phyloP scores from a whole-genome alignment of 2,888 invertebrate species.

The Sarcophaga caerulescens region DNA sequence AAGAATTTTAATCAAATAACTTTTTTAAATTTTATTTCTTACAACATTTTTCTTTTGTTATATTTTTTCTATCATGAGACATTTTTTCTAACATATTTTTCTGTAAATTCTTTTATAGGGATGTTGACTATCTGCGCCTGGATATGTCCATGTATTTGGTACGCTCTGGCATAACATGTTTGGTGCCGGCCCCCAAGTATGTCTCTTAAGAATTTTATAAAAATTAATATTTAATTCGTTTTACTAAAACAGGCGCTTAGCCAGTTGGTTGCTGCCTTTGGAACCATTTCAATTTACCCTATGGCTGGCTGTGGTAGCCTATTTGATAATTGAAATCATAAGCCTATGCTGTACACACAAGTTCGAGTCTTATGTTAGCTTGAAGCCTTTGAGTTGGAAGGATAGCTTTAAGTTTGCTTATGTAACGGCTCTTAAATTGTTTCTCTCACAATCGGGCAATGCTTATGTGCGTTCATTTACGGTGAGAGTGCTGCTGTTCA shows the following conservation, averaged over 20 bases:
- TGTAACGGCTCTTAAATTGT: constrained; percentile 74
- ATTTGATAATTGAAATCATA: constrained; percentile 82
- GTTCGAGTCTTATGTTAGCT: constrained; percentile 68
- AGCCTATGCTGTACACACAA: constrained; percentile 75
- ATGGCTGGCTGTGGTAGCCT: constrained; percentile 83
- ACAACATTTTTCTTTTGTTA: no score
- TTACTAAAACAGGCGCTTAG: constrained; percentile 81
- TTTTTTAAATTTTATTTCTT: no score
- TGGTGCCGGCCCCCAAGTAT: constrained; percentile 86
- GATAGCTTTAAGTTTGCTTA: constrained; percentile 71
- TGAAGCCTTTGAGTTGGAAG: constrained; percentile 69
- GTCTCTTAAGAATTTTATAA: neutral
- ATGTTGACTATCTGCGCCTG: constrained; percentile 83
- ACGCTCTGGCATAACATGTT: constrained; percentile 85
- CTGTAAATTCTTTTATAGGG: constrained; percentile 81
- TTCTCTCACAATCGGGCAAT: constrained; percentile 75
- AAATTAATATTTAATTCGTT: neutral
- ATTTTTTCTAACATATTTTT: neutral
- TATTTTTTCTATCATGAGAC: neutral
- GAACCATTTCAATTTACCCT: constrained; percentile 83
- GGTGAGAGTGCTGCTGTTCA: constrained; percentile 75
- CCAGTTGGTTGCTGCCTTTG: constrained; percentile 85
- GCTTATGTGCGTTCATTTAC: constrained; percentile 71
- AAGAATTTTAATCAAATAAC: no score
- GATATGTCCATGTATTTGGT: constrained; percentile 85